A percentile compares a stretch with the other conserved stretches of the same genome.
Conservation (phyloP, 2,113 vertebrate genomes). For the Pardalotus punctatus region DNA sequence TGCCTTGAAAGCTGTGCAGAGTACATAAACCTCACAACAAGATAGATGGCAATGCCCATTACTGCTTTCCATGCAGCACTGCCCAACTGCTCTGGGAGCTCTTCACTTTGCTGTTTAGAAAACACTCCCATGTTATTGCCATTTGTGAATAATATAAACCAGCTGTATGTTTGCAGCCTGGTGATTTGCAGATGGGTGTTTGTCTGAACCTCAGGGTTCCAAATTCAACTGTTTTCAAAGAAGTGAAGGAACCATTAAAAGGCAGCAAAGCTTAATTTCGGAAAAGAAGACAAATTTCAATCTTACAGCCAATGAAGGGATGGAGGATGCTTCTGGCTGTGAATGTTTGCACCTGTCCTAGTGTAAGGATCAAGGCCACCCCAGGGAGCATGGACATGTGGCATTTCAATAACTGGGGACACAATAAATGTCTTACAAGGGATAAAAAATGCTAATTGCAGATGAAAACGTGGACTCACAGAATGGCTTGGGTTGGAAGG, state of each 20-base stretch:
- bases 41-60: not conserved
- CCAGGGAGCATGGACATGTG: rapidly evolving
- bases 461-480: not conserved
- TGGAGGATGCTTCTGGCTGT: not conserved
- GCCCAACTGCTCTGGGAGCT: not conserved
- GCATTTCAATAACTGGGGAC: not conserved
- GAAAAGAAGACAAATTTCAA: not conserved
- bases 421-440: not conserved
- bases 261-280: not conserved
- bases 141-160: not conserved
- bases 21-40: not conserved
- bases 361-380: not conserved
- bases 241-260: not conserved
- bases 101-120: not conserved
- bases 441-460: not conserved
- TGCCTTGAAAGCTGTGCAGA: not conserved
- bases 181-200: not conserved
- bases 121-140: not conserved
- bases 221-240: not conserved
- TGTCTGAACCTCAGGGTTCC: not conserved
- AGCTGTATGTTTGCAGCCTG: not conserved
- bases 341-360: not conserved
- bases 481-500: not conserved
- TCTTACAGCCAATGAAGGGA: not conserved
- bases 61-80: not conserved